phyloP scores from a whole-genome alignment of 2,113 vertebrate species.

The Sinocyclocheilus rhinocerous region DNA sequence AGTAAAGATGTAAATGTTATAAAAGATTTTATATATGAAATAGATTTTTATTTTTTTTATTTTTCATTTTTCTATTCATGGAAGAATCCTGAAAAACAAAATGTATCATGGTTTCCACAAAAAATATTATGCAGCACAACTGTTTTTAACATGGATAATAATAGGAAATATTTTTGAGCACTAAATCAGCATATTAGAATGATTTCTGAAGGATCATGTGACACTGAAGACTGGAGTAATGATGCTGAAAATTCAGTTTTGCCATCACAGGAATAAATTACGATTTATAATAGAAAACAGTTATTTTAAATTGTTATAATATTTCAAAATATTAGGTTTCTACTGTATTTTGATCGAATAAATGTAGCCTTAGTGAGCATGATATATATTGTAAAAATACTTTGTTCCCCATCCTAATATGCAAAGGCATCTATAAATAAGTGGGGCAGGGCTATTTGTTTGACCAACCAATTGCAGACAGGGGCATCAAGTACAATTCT shows the following conservation, averaged over 20 bases:
- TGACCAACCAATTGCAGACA: neutral
- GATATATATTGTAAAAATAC: neutral
- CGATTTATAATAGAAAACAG: neutral
- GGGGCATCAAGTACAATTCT: too few relatives aligned
- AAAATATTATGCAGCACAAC: neutral
- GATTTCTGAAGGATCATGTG: neutral
- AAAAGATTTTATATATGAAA: neutral
- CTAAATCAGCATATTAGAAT: neutral
- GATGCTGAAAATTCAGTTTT: neutral
- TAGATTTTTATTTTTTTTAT: neutral
- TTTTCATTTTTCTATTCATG: neutral
- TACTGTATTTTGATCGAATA: neutral
- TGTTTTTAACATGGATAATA: neutral
- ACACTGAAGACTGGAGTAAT: neutral
- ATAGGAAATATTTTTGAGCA: neutral
- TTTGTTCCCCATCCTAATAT: neutral
- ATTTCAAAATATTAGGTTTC: neutral
- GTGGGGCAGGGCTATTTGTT: too few relatives aligned
- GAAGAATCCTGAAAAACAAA: too few relatives aligned
- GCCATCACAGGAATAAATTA: neutral
- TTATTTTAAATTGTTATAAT: neutral
- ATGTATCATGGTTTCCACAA: neutral
- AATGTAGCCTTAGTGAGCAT: neutral
- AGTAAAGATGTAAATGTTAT: neutral
- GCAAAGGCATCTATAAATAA: neutral